Base-by-base conservation (phyloP, 1,140 invertebrate species). In the Scaptomyza hsui region DNA sequence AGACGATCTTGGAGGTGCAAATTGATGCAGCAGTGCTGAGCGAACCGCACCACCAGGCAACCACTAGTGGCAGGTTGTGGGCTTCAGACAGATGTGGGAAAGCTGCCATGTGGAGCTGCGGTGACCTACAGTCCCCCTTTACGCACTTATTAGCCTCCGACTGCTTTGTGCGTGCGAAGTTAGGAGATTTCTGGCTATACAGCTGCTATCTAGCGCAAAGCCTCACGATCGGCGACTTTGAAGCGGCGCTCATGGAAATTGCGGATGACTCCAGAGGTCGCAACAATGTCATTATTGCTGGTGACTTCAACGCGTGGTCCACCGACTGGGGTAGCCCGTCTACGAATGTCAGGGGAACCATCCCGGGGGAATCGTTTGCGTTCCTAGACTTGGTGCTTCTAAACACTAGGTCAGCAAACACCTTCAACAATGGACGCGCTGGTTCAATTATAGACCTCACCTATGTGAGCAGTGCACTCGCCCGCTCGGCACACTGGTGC, bases 231-330 rank as follows among this genome's bases (percentile, higher is more conserved):
- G 19, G 19, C 19, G 19, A 21, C 19, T 21, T 21, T 21, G 4
- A 21, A 21, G 1, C 19, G 19, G 19, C 19, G 19, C 19, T 21
- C 19, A 21, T 1, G 1, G 3, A 12, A 2, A 21, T 21, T 21
- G 24, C 24, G 9, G 57, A 61, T 37, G 57, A 26, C 24, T 26
- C 24, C 57, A 19, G 4, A 12, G 5, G 32, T 35, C 12, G 18
- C n/a, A n/a, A 18, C 57, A 13, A 13, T 24, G 16, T 4, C 4
- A 37, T 60, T 1, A 60, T 48, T 12, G 26, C 57, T 21, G 57
- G 57, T 2, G 26, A 49, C 21, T 61, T 61, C 10, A 61, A 61
- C 16, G 59, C 59, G 6, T 51, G 32, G 59, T 18, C 59, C 1
- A 51, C 12, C 12, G 24, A 39, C n/a, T 61, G 57, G 57, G 57